Conservation (phyloP, 2,888 invertebrate genomes). For the Cosmorhoe ocellata region DNA sequence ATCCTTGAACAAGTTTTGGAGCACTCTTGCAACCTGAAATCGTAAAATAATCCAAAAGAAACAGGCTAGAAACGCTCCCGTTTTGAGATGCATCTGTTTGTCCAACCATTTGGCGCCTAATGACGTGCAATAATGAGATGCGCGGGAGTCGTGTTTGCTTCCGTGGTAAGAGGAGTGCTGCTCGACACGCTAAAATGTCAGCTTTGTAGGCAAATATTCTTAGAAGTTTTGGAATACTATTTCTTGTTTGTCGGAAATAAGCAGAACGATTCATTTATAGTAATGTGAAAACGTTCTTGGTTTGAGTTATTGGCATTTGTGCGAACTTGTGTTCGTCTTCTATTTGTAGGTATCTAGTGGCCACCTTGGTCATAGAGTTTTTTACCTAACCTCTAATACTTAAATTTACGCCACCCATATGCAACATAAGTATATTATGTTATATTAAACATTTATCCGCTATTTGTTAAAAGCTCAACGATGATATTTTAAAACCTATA, state of each 20-base stretch:
- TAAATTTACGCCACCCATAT: no score
- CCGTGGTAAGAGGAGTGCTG: conserved; percentile 53
- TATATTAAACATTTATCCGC: no score
- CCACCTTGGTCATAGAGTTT: no score
- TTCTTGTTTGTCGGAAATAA: conserved; percentile 5
- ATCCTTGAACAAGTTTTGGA: no score
- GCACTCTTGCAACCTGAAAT: no score
- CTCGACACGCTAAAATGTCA: conserved; percentile 41
- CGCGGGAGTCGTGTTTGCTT: conserved; percentile 56
- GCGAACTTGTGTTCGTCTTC: no score
- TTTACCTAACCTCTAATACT: no score
- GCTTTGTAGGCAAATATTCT: conserved; percentile 27
- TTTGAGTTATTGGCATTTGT: not conserved
- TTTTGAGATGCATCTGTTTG: conserved; percentile 42
- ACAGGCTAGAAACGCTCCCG: conserved; percentile 22
- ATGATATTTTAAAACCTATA: not conserved
- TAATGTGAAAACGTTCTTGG: not conserved
- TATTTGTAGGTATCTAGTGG: no score
- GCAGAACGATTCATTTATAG: no score
- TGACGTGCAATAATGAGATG: conserved; percentile 75
- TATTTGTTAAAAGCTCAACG: not conserved
- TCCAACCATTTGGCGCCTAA: conserved; percentile 66
- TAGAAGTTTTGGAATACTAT: conserved; percentile 21
- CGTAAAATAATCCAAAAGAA: not conserved
- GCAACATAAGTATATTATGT: no score